Conservation (phyloP, 2,113 vertebrate species). For the Phalacrocorax aristotelis region DNA sequence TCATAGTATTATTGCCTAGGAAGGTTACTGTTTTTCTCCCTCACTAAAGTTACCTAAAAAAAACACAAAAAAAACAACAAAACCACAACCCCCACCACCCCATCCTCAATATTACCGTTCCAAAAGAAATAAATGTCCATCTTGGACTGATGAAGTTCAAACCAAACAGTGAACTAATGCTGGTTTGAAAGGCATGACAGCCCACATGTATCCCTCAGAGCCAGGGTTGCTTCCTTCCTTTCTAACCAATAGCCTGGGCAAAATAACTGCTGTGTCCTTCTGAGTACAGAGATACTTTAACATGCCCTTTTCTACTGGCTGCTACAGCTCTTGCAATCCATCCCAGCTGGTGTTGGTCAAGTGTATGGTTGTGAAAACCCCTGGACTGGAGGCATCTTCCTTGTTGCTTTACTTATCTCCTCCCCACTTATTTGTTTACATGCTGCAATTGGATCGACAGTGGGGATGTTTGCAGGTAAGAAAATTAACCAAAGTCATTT, state of each 20-base stretch:
- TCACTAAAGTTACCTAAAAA: not conserved
- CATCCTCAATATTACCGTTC: not conserved
- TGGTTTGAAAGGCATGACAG: not conserved
- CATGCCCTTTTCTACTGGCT: not conserved
- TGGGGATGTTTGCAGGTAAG: slow-evolving; percentile 90
- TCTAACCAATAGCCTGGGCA: not conserved
- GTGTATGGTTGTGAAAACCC: slow-evolving; percentile 93
- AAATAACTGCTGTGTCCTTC: not conserved
- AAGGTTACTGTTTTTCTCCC: not conserved
- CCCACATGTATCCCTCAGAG: not conserved
- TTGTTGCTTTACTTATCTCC: slow-evolving; percentile 87
- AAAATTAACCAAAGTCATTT: not conserved
- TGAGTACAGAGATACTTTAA: not conserved
- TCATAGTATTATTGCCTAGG: too few relatives aligned
- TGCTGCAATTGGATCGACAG: slow-evolving; percentile 85
- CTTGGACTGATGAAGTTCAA: not conserved
- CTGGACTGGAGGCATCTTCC: slow-evolving; percentile 89
- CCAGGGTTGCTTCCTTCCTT: not conserved
- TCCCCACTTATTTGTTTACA: slow-evolving; percentile 89
- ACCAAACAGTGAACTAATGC: not conserved
- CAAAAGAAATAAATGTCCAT: not conserved
- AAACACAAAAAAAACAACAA: not conserved
- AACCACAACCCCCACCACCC: not conserved
- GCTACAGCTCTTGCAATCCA: slow-evolving; percentile 85
- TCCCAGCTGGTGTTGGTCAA: slow-evolving; percentile 88